phyloP scores from a whole-genome alignment of 2,797 vertebrate genomes.

The Meriones psammophilus region DNA sequence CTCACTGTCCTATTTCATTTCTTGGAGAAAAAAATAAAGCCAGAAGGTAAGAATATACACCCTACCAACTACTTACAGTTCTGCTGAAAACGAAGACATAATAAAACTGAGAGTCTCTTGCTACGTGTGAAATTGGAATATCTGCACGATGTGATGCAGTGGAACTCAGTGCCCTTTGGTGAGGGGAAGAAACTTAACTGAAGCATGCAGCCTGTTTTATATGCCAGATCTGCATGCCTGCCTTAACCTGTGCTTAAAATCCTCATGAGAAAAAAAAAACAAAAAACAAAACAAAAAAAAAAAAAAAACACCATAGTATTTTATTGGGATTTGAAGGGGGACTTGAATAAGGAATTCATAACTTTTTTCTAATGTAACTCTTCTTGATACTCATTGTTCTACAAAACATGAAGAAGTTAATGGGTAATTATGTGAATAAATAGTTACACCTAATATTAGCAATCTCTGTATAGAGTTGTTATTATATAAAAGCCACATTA shows the following conservation, averaged over 20 bases:
- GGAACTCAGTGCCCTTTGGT: not conserved
- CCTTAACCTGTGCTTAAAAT: constrained; percentile 10
- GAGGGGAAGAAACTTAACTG: not conserved
- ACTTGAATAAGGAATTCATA: not conserved
- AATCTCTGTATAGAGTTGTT: not conserved
- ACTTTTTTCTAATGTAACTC: not conserved
- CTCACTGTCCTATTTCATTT: constrained; percentile 28
- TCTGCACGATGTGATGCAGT: not conserved
- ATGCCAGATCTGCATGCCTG: not conserved
- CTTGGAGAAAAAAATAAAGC: constrained; percentile 20
- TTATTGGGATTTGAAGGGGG: not conserved
- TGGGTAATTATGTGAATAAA: not conserved
- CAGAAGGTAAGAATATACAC: not conserved
- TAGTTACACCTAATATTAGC: not conserved
- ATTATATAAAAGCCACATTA: not conserved
- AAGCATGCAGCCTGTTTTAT: not conserved
- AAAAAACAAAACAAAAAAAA: too few relatives aligned
- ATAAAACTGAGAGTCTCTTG: constrained; percentile 12
- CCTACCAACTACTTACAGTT: not conserved
- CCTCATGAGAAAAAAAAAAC: not conserved
- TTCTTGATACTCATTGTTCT: not conserved
- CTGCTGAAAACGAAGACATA: constrained; percentile 17
- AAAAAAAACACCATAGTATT: not conserved
- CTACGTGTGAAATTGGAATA: constrained; percentile 13
- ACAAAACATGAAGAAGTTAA: not conserved